Evolutionary conservation across 2,797 vertebrate genomes (phyloP).

Genomic region (Girardinus metallicus): DNA sequence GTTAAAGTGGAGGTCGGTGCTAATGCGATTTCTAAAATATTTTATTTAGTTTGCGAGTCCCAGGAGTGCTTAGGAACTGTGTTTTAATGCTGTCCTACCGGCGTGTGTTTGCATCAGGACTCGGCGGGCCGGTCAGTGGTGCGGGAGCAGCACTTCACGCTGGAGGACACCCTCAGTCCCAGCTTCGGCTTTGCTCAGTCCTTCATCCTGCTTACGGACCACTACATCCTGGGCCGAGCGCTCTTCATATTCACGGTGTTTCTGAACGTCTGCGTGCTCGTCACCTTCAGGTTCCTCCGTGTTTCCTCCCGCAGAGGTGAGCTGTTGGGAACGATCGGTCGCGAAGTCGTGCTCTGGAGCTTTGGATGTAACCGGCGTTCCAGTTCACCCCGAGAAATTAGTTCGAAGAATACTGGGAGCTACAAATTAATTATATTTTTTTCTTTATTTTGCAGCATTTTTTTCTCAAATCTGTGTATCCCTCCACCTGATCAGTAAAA

Average conservation of each 20-base stretch:
- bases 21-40: too few relatives aligned
- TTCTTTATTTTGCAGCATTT: conserved; percentile 75
- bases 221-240: conserved; percentile 86
- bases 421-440: neutral
- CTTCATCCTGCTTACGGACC: conserved; percentile 92
- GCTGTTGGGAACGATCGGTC: conserved; percentile 10
- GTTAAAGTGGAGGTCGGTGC: conserved; percentile 88
- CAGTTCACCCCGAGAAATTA: neutral
- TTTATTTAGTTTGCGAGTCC: neutral
- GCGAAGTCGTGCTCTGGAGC: neutral
- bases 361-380: neutral
- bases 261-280: conserved; percentile 84
- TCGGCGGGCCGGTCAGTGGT: conserved; percentile 81
- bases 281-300: conserved; percentile 84
- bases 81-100: neutral
- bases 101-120: conserved; percentile 81
- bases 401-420: neutral
- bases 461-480: conserved; percentile 80
- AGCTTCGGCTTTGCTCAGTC: conserved; percentile 88
- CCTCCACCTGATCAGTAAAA: conserved; percentile 89
- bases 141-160: conserved; percentile 86
- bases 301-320: conserved; percentile 85
- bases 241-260: conserved; percentile 83
- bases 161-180: conserved; percentile 84
- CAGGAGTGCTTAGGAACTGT: neutral